Evolutionary conservation across 2,797 vertebrate genomes (phyloP).

Genomic region (Anguilla pacifica): DNA sequence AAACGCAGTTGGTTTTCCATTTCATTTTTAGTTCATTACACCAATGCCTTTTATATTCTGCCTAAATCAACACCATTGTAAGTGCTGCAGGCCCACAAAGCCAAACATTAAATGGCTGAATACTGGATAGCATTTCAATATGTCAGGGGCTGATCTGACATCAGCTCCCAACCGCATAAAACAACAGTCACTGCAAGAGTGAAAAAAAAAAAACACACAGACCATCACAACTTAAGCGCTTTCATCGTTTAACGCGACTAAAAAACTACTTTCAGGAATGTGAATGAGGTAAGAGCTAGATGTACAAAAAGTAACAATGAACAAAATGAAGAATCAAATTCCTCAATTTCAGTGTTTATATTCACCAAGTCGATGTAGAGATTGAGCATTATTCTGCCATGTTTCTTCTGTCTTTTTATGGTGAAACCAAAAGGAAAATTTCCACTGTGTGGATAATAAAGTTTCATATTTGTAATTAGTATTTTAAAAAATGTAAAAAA

Average conservation of each 20-base stretch:
- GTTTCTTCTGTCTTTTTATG: no score
- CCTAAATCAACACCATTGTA: not conserved
- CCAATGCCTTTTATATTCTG: not conserved
- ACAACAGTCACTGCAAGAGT: not conserved
- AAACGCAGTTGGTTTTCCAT: not conserved
- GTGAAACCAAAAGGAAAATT: no score
- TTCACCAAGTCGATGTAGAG: not conserved
- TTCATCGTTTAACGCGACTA: no score
- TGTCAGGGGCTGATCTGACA: not conserved
- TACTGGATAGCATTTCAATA: not conserved
- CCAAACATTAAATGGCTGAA: not conserved
- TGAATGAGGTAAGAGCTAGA: not conserved
- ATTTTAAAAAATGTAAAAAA: not conserved
- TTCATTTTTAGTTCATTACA: not conserved
- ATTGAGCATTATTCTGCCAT: not conserved
- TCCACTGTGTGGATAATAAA: no score
- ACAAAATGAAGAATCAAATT: not conserved
- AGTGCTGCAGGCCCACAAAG: not conserved
- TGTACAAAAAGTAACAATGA: not conserved
- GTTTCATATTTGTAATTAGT: no score
- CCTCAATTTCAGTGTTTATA: not conserved
- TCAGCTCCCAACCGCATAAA: not conserved
- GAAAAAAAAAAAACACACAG: not conserved
- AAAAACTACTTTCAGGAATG: not conserved
- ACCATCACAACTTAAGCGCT: not conserved